Evolutionary conservation across 2,113 vertebrate genomes (phyloP).

Genomic region (Rutilus rutilus): DNA sequence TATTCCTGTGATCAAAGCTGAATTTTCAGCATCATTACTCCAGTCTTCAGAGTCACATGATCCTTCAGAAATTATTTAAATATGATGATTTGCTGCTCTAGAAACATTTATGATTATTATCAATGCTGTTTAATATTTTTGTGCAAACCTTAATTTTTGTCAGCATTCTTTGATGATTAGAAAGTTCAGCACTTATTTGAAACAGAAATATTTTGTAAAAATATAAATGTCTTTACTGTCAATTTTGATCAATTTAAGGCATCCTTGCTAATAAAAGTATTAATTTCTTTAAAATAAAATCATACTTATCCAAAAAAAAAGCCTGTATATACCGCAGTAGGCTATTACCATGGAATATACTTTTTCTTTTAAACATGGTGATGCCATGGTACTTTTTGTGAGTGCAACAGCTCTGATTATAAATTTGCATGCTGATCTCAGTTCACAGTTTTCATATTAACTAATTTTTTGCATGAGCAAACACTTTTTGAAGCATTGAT

Average conservation of each 20-base stretch:
- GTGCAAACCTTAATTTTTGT: not conserved
- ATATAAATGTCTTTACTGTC: not conserved
- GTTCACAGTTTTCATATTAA: not conserved
- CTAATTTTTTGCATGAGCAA: not conserved
- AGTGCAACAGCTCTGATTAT: not conserved
- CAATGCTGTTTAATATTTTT: not conserved
- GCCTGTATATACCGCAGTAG: not conserved
- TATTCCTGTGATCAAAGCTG: too few species aligned
- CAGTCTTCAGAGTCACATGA: too few species aligned
- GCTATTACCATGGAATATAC: too few species aligned
- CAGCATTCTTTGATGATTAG: not conserved
- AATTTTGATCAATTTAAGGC: not conserved
- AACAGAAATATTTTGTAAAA: not conserved
- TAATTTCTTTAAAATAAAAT: not conserved
- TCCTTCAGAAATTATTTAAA: too few species aligned
- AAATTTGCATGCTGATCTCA: not conserved
- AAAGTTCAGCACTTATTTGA: not conserved
- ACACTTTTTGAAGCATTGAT: not conserved
- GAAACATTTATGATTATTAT: too few species aligned
- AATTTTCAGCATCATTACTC: too few species aligned
- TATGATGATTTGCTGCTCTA: too few species aligned
- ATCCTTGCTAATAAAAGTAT: not conserved
- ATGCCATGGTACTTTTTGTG: not conserved
- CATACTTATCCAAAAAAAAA: not conserved
- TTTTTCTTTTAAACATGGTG: not conserved